phyloP scores from a whole-genome alignment of 2,797 vertebrate species.

The Hafferia zeledoni region DNA sequence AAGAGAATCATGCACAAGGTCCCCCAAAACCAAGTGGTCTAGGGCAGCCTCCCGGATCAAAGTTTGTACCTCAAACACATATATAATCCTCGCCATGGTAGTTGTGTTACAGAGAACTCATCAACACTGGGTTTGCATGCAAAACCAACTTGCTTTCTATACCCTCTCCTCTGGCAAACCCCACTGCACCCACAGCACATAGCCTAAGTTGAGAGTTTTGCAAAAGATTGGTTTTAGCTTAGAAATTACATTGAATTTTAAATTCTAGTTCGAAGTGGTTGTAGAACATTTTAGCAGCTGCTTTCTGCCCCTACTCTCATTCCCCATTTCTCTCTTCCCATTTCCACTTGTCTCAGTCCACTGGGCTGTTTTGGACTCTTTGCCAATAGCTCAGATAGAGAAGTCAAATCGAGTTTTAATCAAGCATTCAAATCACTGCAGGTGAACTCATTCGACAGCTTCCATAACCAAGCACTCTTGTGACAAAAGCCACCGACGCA shows the following conservation, averaged over 20 bases:
- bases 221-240: constrained; percentile 6
- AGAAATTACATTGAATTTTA: neutral
- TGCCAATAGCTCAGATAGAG: neutral
- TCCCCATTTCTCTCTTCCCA: neutral
- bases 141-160: neutral
- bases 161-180: neutral
- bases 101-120: neutral
- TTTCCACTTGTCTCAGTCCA: neutral
- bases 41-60: neutral
- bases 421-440: constrained; percentile 30
- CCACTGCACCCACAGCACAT: neutral
- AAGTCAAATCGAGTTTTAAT: constrained; percentile 24
- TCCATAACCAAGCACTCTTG: neutral
- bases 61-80: neutral
- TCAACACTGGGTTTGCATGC: neutral
- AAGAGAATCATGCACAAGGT: neutral
- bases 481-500: neutral
- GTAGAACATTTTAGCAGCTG: neutral
- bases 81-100: neutral
- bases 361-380: neutral
- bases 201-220: neutral
- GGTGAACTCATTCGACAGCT: neutral
- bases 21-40: neutral
- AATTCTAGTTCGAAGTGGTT: neutral
- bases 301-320: neutral